Evolutionary conservation across 1,140 invertebrate genomes (phyloP).

Genomic region (Sarcophaga peregrina): DNA sequence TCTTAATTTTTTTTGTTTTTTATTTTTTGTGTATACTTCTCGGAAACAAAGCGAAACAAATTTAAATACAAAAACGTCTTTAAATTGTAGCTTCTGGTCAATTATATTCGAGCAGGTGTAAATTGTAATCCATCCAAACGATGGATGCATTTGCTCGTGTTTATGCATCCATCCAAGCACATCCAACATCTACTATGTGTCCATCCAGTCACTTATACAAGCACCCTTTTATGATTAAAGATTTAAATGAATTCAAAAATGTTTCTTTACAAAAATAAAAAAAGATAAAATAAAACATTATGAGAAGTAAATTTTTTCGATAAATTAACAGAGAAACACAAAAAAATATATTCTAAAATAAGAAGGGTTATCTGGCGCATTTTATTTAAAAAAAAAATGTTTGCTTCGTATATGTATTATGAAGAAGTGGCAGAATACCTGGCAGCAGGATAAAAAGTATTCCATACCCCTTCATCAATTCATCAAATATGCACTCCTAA

Average conservation of each 20-base stretch:
- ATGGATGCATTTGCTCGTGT: conserved; percentile 1
- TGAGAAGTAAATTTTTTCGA: neutral
- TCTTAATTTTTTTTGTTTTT: neutral
- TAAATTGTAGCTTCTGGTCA: conserved; percentile 3
- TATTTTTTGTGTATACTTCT: too few relatives aligned
- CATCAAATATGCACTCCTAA: conserved; percentile 55
- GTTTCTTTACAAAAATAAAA: neutral
- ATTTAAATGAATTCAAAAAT: conserved; percentile 41
- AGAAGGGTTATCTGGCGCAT: conserved; percentile 26
- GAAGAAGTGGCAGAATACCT: too few relatives aligned
- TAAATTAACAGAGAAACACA: neutral
- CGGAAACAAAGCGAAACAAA: neutral
- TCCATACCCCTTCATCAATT: conserved; percentile 61
- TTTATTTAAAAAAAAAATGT: conserved; percentile 23
- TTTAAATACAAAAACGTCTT: neutral
- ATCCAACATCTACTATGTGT: neutral
- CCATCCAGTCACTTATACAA: neutral
- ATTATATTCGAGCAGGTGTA: conserved; percentile 22
- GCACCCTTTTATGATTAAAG: conserved; percentile 34
- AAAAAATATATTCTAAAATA: conserved; percentile 3
- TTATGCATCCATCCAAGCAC: neutral
- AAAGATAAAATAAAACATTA: neutral
- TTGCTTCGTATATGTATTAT: too few relatives aligned
- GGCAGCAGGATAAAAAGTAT: neutral
- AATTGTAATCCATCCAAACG: neutral